Conservation (phyloP, 2,888 invertebrate species). For the Podabrus alpinus region DNA sequence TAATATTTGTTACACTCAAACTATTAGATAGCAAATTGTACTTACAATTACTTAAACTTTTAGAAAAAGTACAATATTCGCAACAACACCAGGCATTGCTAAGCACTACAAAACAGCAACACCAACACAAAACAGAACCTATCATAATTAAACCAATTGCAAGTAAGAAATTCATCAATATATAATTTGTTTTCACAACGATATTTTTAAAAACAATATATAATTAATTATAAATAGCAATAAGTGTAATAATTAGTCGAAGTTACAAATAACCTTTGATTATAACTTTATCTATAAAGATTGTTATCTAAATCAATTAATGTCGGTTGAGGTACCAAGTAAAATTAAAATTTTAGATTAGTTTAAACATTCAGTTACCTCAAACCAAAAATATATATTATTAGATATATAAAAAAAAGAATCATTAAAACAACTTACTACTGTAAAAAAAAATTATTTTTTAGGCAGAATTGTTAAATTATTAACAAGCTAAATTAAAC, state of each 20-base stretch:
- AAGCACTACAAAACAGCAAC: constrained; percentile 7
- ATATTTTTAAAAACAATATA: background rate
- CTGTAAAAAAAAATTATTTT: background rate
- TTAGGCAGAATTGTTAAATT: too few relatives aligned
- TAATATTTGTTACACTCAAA: too few relatives aligned
- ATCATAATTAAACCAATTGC: background rate
- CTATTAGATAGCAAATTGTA: background rate
- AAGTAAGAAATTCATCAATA: background rate
- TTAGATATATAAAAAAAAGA: background rate
- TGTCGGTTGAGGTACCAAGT: background rate
- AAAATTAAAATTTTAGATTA: too few relatives aligned
- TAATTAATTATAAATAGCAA: background rate
- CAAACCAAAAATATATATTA: too few relatives aligned
- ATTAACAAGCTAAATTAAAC: too few relatives aligned
- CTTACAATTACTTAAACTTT: background rate
- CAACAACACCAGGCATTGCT: background rate
- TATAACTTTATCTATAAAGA: background rate
- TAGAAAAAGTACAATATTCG: background rate
- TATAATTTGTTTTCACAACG: background rate
- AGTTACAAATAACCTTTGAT: background rate
- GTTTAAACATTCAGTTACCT: too few relatives aligned
- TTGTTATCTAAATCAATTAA: background rate
- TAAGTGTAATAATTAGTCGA: too few relatives aligned
- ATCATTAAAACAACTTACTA: too few relatives aligned
- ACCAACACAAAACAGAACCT: background rate